phyloP scores from a whole-genome alignment of 2,888 invertebrate genomes.

The Mesodorylaimus sp. region DNA sequence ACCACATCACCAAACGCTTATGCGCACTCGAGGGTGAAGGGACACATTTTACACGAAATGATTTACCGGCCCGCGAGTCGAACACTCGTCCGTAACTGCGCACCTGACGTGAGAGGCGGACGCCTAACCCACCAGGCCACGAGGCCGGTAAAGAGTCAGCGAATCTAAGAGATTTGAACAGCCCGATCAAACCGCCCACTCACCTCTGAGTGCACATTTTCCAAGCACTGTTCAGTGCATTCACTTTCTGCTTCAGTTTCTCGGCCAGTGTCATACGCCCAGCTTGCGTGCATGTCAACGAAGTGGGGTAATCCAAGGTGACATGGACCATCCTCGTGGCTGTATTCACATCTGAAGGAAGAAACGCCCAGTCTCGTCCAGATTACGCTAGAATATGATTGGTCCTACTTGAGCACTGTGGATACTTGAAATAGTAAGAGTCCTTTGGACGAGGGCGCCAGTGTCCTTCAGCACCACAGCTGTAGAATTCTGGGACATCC shows the following conservation, averaged over 20 bases:
- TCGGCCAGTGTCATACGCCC: slow-evolving; percentile 76
- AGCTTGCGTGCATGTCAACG: slow-evolving; percentile 85
- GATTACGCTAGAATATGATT: not conserved
- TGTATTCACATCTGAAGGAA: slow-evolving; percentile 51
- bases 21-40: no score
- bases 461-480: slow-evolving; percentile 91
- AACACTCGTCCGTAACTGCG: no score
- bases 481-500: slow-evolving; percentile 83
- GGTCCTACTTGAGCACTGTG: slow-evolving; percentile 25
- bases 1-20: no score
- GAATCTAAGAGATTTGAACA: not conserved
- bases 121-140: no score
- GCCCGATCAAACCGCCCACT: not conserved
- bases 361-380: no score
- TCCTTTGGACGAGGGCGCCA: slow-evolving; percentile 52
- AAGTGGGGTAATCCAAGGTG: slow-evolving; percentile 80
- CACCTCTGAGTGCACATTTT: slow-evolving; percentile 70
- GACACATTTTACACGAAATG: not conserved
- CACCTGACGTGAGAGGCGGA: no score
- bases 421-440: slow-evolving; percentile 22
- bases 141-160: no score
- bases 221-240: slow-evolving; percentile 80
- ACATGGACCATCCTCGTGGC: slow-evolving; percentile 88
- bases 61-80: no score
- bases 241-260: slow-evolving; percentile 68